Percentiles rank a stretch among this genome's conserved stretches.
Conservation (phyloP, 2,113 vertebrate genomes). For the Morone saxatilis region DNA sequence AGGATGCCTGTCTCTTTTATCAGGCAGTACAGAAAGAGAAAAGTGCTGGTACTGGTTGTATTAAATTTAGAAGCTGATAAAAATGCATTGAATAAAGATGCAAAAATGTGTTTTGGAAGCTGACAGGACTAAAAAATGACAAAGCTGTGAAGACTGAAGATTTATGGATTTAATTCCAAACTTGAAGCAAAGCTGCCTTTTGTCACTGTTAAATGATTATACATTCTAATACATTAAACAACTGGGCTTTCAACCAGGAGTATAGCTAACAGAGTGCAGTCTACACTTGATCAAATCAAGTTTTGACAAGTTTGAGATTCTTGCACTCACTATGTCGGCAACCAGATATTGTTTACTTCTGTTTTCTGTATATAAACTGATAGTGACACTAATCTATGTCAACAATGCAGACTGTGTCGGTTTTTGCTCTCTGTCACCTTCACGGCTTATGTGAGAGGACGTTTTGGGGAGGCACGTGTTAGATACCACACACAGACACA, state of each 20-base stretch:
- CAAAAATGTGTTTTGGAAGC: constrained; percentile 5
- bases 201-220: neutral
- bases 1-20: constrained; percentile 29
- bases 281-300: neutral
- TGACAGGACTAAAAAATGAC: constrained; percentile 9
- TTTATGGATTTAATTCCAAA: neutral
- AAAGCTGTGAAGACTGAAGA: neutral
- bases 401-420: constrained; percentile 48
- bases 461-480: constrained; percentile 16
- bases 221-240: constrained; percentile 5
- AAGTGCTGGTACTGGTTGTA: neutral
- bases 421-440: constrained; percentile 26
- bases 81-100: constrained; percentile 15
- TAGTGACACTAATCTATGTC: constrained; percentile 60
- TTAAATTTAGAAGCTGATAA: constrained; percentile 51
- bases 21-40: neutral
- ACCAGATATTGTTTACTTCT: constrained; percentile 37
- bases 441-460: constrained; percentile 24
- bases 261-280: neutral
- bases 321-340: neutral
- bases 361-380: constrained; percentile 31
- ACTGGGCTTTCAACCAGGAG: neutral
- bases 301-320: constrained; percentile 2
- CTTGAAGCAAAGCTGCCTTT: neutral
- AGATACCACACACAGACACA: constrained; percentile 13